phyloP scores from a whole-genome alignment of 2,797 vertebrate genomes.

The Takifugu rubripes region DNA sequence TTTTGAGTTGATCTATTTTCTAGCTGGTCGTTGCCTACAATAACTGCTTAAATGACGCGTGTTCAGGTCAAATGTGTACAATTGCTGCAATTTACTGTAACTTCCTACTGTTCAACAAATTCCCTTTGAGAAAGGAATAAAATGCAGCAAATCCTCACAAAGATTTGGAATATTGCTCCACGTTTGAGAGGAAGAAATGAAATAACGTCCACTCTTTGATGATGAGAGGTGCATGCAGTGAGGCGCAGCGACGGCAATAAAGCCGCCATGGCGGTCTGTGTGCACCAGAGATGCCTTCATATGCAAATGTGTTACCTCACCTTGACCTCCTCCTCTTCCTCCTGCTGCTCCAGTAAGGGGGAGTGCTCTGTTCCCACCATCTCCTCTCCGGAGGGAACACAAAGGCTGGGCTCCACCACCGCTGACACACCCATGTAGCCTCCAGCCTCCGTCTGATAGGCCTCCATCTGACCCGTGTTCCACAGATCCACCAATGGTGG shows the following conservation, averaged over 20 bases:
- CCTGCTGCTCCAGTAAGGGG: constrained; percentile 87
- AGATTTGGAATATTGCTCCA: too few species aligned
- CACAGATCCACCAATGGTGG: constrained; percentile 87
- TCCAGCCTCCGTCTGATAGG: constrained; percentile 80
- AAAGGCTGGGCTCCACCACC: constrained; percentile 78
- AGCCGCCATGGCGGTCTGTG: background rate
- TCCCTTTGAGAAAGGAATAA: too few species aligned
- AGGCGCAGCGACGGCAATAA: background rate
- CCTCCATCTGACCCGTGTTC: constrained; percentile 78
- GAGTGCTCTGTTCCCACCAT: constrained; percentile 81
- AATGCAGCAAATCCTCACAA: too few species aligned
- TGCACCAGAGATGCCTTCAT: constrained; percentile 23
- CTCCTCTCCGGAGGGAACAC: constrained; percentile 73
- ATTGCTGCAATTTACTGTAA: too few species aligned
- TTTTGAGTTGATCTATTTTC: too few species aligned
- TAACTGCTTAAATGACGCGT: too few species aligned
- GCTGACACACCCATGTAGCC: constrained; percentile 80
- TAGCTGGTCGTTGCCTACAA: too few species aligned
- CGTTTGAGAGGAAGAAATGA: too few species aligned
- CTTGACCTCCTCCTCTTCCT: constrained; percentile 81
- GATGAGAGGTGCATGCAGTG: background rate
- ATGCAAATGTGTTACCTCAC: constrained; percentile 53
- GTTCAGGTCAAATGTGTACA: too few species aligned
- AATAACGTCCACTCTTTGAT: too few species aligned
- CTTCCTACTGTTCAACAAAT: too few species aligned